Conservation (phyloP, 1,140 invertebrate genomes). For the Brachionus angularis region DNA sequence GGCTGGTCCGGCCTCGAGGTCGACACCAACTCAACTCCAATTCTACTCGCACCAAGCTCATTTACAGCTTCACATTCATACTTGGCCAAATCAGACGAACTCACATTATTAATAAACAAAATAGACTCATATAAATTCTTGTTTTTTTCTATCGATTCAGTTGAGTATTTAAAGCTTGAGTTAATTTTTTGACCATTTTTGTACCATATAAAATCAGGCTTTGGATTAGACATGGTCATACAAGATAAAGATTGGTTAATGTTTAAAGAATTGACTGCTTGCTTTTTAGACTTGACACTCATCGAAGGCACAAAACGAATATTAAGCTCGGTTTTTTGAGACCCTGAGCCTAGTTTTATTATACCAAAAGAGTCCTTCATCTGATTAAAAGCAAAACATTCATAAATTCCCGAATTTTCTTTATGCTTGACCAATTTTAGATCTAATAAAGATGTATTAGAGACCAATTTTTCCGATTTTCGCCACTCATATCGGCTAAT, state of each 20-base stretch:
- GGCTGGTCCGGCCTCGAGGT: background rate
- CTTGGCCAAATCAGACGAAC: background rate
- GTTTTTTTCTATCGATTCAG: background rate
- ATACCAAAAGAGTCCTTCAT: slow-evolving; percentile 12
- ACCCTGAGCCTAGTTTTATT: background rate
- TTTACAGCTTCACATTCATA: background rate
- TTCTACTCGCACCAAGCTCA: background rate
- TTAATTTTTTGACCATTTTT: background rate
- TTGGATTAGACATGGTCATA: slow-evolving; percentile 25
- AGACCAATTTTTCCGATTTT: background rate
- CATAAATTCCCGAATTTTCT: background rate
- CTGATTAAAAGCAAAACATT: background rate
- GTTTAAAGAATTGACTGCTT: background rate
- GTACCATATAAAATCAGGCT: slow-evolving; percentile 21
- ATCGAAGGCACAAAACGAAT: slow-evolving; percentile 7
- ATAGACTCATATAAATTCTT: slow-evolving; percentile 6
- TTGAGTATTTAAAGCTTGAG: background rate
- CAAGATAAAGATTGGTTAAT: background rate
- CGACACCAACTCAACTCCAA: background rate
- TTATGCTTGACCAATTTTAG: slow-evolving; percentile 1
- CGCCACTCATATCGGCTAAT: background rate
- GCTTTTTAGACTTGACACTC: background rate
- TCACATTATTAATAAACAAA: background rate
- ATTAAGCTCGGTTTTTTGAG: background rate
- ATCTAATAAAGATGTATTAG: background rate